These are phyloP conservation scores for Euplagia quadripunctaria DNA, from an alignment of 2,888 invertebrate genomes.

Conservation along the genomic window DNA sequence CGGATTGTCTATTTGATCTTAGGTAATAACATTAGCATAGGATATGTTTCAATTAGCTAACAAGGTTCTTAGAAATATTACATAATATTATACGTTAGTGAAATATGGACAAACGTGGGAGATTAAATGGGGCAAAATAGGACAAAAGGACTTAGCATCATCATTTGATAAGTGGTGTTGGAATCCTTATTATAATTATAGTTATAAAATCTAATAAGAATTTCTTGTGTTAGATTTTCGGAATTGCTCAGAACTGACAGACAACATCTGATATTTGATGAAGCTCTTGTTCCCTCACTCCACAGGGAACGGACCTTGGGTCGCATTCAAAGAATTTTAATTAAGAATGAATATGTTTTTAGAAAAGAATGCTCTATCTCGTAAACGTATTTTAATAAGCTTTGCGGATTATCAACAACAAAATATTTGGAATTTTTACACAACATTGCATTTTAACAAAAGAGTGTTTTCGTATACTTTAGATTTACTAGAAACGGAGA, in stretches of 20 bases:
- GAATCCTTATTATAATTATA: background rate
- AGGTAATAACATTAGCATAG: too few relatives aligned
- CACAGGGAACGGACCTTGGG: background rate
- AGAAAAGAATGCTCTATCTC: conserved; percentile 31
- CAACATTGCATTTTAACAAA: too few relatives aligned
- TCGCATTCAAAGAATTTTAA: conserved; percentile 36
- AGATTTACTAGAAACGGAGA: too few relatives aligned
- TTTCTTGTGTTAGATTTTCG: background rate
- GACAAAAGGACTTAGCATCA: background rate
- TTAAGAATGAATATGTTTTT: conserved; percentile 46
- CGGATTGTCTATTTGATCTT: too few relatives aligned
- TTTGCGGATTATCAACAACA: conserved; percentile 1
- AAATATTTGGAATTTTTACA: background rate
- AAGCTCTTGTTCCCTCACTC: background rate
- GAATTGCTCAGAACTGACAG: conserved; percentile 4
- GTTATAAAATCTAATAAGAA: background rate
- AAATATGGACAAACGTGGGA: background rate
- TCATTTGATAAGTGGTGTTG: too few relatives aligned
- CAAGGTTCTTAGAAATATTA: too few relatives aligned
- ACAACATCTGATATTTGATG: background rate
- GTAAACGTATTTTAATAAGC: conserved; percentile 29
- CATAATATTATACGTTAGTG: too few relatives aligned
- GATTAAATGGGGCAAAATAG: background rate
- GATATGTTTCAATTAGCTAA: too few relatives aligned
- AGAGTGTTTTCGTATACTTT: too few relatives aligned